Base-by-base conservation (phyloP, 2,888 invertebrate species). In the Erynnis tages region DNA sequence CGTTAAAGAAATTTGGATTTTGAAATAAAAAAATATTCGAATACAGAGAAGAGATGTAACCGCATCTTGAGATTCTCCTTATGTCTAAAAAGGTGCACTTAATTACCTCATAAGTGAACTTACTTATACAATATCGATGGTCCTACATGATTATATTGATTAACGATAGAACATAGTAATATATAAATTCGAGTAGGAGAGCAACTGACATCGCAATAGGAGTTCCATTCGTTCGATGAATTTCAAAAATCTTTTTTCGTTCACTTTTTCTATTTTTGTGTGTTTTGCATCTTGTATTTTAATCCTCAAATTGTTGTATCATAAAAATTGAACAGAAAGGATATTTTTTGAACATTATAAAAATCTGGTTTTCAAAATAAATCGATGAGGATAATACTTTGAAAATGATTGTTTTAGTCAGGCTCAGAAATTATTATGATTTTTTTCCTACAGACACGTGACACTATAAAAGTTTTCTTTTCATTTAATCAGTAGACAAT, bases 11-110 rank as follows among this genome's bases (percentile, higher is more conserved):
- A n/a, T n/a, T n/a, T n/a, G n/a, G n/a, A n/a, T n/a, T n/a, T n/a
- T n/a, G n/a, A n/a, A n/a, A n/a, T n/a, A n/a, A n/a, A n/a, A n/a
- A n/a, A n/a, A n/a, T n/a, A n/a, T n/a, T n/a, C n/a, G n/a, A n/a
- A n/a, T n/a, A n/a, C n/a, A n/a, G n/a, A n/a, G n/a, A n/a, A n/a
- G n/a, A n/a, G n/a, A n/a, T n/a, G n/a, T n/a, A 19, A 30, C 30
- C 30, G 21, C 13, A 19, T 44, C 16, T 27, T 43, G 11, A n/a
- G 3, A 23, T 44, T n/a, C 2, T 53, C 30, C 62, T 64, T 61
- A 64, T 25, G 43, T 40, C 66, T 67, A 69, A 30, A 64, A 66
- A 66, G 68, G 73, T 75, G 74, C 71, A 68, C 66, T 72, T 71
- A 63, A 59, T 48, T 57, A 50, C 38, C 35, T 50, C 35, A 43